A percentile compares a stretch with the other conserved stretches of the same genome.
These are phyloP conservation scores for Andricus curvator DNA, from an alignment of 2,888 invertebrate species.

Conservation along the genomic window DNA sequence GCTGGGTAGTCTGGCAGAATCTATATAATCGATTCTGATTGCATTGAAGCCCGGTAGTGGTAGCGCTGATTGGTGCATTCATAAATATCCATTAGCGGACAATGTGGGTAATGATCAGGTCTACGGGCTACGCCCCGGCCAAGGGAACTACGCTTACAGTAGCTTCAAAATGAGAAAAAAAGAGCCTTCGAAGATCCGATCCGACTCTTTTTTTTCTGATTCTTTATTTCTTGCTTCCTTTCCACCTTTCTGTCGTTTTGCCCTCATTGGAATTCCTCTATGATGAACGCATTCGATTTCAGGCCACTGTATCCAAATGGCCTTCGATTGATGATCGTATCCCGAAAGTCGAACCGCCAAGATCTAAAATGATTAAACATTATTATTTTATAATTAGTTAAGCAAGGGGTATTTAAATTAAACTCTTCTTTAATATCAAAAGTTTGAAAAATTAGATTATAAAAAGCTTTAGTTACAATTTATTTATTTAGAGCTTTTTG, in stretches of 20 bases:
- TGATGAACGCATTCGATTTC: constrained; percentile 74
- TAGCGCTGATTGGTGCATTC: constrained; percentile 77
- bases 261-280: constrained; percentile 70
- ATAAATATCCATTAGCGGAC: constrained; percentile 78
- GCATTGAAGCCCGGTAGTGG: constrained; percentile 77
- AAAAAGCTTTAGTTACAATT: too few species aligned
- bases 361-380: too few species aligned
- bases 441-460: too few species aligned
- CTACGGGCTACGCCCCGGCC: constrained; percentile 72
- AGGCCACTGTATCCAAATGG: constrained; percentile 64
- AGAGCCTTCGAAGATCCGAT: constrained; percentile 55
- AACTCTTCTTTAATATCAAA: too few species aligned
- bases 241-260: constrained; percentile 52
- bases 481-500: too few species aligned
- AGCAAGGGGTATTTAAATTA: too few species aligned
- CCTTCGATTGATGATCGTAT: constrained; percentile 66
- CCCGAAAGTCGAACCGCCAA: constrained; percentile 47
- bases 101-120: constrained; percentile 77
- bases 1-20: constrained; percentile 58
- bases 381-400: too few species aligned
- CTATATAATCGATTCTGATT: constrained; percentile 78
- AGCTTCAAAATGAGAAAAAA: constrained; percentile 71
- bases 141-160: constrained; percentile 65
- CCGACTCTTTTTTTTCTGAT: constrained; percentile 45
- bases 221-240: constrained; percentile 53